These are phyloP conservation scores for Agapornis roseicollis DNA, from an alignment of 2,113 vertebrate genomes.

Conservation along the genomic window DNA sequence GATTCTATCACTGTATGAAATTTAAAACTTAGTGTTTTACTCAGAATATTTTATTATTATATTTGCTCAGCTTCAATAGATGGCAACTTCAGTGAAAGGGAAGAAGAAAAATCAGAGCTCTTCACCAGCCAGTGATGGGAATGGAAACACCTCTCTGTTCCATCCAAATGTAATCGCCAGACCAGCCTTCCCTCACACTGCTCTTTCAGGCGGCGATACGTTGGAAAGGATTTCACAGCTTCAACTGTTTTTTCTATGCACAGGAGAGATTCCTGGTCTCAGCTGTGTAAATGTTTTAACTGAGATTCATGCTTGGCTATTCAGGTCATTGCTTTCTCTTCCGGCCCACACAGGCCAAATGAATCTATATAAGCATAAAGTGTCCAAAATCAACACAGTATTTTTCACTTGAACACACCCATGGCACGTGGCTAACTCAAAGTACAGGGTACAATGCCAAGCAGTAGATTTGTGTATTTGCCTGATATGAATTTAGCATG, in stretches of 20 bases:
- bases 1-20: neutral
- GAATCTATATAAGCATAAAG: slow-evolving; percentile 45
- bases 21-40: neutral
- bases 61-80: neutral
- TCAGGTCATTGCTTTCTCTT: slow-evolving; percentile 60
- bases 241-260: slow-evolving; percentile 34
- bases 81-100: neutral
- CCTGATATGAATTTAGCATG: slow-evolving; percentile 39
- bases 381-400: slow-evolving; percentile 57
- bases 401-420: slow-evolving; percentile 53
- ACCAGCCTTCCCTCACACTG: neutral
- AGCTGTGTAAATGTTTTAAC: slow-evolving; percentile 74
- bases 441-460: slow-evolving; percentile 24
- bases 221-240: slow-evolving; percentile 38
- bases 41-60: neutral
- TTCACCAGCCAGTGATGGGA: neutral
- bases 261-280: slow-evolving; percentile 60
- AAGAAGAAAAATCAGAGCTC: neutral
- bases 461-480: slow-evolving; percentile 23
- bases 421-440: slow-evolving; percentile 50
- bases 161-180: slow-evolving; percentile 27
- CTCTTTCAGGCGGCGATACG: neutral
- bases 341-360: slow-evolving; percentile 61
- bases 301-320: slow-evolving; percentile 58
- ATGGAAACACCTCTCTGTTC: slow-evolving; percentile 4